Base-by-base conservation (phyloP, 2,797 vertebrate species). In the Enteromius mattozi region DNA sequence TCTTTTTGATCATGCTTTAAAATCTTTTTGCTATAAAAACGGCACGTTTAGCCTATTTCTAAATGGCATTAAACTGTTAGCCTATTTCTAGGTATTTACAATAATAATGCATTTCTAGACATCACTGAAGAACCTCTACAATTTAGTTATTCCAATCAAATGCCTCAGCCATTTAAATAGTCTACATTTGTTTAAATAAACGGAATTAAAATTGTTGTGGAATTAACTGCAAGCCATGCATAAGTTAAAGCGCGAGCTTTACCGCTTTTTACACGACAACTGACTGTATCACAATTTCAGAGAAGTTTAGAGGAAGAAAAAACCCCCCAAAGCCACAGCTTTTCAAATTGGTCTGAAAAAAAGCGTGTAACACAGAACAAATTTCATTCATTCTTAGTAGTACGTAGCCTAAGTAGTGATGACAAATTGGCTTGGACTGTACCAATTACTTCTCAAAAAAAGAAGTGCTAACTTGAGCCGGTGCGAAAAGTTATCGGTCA, bases 381-480 rank as follows among this genome's bases (percentile, higher is more conserved):
- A 27, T 42, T 76, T 76, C 2, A 70, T 76, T 42, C 47, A 35
- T 79, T 82, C 45, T 54, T 21, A 56, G 27, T 70, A 24, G 17
- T 33, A 33, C 17, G 30, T 33, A 59, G 56, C n/a, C n/a, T 59
- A 59, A 37, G 65, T 82, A 71, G 47, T 63, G 81, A 76, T 71
- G 83, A 87, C 84, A 85, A 81, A 86, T 82, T 83, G 78, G 13
- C 42, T 49, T 69, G 37, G n/a, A 70, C 27, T 84, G 45, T 74
- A 70, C 9, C 66, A 89, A 40, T 78, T 63, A 83, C 13, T 59
- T 47, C 71, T 80, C 17, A 37, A 30, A 49, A 35, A 49, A 70
- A 84, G 76, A 81, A 68, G 49, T 79, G 68, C 49, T 81, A 40
- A 40, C 40, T 59, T 82, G 37, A 59, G 24, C 16, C 65, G 69